A percentile compares a stretch with the other conserved stretches of the same genome.
Evolutionary conservation across 2,888 invertebrate genomes (phyloP).

Genomic region (Eutolmus rufibarbis): DNA sequence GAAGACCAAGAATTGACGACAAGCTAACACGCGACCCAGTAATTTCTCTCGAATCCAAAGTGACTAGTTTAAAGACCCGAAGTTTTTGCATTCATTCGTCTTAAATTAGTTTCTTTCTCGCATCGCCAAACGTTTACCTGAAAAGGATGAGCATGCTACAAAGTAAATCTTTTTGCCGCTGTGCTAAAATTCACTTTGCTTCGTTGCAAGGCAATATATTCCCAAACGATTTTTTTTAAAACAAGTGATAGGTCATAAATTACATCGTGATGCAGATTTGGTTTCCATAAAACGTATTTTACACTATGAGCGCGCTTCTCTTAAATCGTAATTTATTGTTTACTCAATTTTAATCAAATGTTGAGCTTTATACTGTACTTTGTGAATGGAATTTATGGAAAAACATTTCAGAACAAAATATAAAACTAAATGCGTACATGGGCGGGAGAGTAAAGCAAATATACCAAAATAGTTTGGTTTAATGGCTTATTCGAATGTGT

Average conservation of each 20-base stretch:
- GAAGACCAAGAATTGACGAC: background rate
- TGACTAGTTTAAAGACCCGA: background rate
- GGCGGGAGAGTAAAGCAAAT: too few relatives aligned
- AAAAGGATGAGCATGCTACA: background rate
- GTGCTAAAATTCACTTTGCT: background rate
- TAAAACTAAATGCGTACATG: background rate
- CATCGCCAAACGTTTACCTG: background rate
- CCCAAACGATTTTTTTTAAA: background rate
- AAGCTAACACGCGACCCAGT: background rate
- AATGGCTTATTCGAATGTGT: background rate
- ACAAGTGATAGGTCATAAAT: conserved; percentile 4
- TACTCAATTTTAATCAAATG: background rate
- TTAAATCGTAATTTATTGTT: conserved; percentile 35
- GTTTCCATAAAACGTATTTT: conserved; percentile 32
- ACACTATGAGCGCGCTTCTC: background rate
- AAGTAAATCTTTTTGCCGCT: background rate
- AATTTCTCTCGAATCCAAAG: background rate
- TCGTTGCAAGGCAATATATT: background rate
- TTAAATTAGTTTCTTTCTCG: background rate
- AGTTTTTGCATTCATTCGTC: background rate
- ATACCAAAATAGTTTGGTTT: background rate
- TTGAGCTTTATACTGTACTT: background rate
- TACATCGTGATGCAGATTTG: conserved; percentile 18
- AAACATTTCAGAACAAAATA: background rate
- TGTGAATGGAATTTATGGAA: background rate